Conservation (phyloP, 2,888 invertebrate genomes). For the Temnothorax ravouxi region DNA sequence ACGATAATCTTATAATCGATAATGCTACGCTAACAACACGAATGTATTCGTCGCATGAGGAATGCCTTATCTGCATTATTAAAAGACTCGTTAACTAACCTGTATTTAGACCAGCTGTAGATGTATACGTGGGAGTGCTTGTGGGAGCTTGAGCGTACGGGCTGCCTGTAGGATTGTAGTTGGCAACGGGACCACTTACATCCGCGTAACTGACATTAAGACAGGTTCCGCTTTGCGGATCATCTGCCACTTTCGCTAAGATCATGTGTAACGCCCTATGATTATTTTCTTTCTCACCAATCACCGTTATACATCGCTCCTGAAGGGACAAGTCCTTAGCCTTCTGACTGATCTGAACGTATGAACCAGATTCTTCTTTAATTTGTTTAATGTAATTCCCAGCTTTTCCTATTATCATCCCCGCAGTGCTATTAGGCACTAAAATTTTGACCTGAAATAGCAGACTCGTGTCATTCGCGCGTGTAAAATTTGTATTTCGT, state of each 20-base stretch:
- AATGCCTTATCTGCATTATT: slow-evolving; percentile 18
- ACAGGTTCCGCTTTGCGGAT: slow-evolving; percentile 98
- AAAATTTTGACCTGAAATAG: slow-evolving; percentile 93
- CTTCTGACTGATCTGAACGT: slow-evolving; percentile 98
- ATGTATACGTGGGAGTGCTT: slow-evolving; percentile 84
- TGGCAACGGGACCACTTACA: slow-evolving; percentile 97
- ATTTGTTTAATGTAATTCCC: slow-evolving; percentile 98
- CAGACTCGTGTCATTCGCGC: not conserved
- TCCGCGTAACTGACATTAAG: slow-evolving; percentile 99
- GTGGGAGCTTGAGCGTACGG: slow-evolving; percentile 93
- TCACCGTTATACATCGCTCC: slow-evolving; percentile 98
- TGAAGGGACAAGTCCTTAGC: slow-evolving; percentile 97
- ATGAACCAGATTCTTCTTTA: slow-evolving; percentile 97
- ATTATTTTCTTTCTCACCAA: slow-evolving; percentile 96
- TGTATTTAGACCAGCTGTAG: slow-evolving; percentile 86
- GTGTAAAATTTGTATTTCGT: not conserved
- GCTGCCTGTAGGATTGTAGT: slow-evolving; percentile 98
- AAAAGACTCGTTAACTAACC: slow-evolving; percentile 76
- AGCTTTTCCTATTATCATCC: slow-evolving; percentile 99
- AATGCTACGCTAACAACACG: not conserved
- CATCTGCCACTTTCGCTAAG: slow-evolving; percentile 98
- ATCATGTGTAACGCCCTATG: slow-evolving; percentile 97
- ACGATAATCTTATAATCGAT: slow-evolving; percentile 3
- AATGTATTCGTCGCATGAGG: not conserved
- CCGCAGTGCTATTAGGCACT: slow-evolving; percentile 98